Percentiles rank a stretch among this genome's conserved stretches.
Conservation (phyloP, 2,797 vertebrate species). For the Pangasius krempfi region DNA sequence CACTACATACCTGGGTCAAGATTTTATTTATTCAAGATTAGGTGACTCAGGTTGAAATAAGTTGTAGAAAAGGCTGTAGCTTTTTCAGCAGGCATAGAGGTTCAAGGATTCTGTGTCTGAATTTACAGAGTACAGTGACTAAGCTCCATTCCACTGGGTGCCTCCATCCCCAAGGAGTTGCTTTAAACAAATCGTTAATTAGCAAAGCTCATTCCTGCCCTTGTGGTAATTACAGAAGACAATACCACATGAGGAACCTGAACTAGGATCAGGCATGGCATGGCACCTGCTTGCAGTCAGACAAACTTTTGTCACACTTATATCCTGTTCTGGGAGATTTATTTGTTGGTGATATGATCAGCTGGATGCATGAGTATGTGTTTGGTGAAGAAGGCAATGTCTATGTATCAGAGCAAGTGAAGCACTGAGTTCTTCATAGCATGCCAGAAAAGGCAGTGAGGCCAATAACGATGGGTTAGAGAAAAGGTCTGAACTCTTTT, state of each 20-base stretch:
- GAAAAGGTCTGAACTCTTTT: neutral
- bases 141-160: constrained; percentile 9
- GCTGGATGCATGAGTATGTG: constrained; percentile 20
- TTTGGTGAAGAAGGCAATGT: constrained; percentile 12
- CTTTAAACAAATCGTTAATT: constrained; percentile 48
- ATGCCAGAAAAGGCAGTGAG: constrained; percentile 33
- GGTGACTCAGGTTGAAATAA: neutral
- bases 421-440: neutral
- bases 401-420: constrained; percentile 5
- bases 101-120: constrained; percentile 27
- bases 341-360: constrained; percentile 18
- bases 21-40: constrained; percentile 44
- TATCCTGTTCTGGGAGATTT: constrained; percentile 49
- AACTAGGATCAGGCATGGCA: neutral
- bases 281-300: neutral
- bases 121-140: neutral
- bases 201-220: constrained; percentile 43
- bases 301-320: constrained; percentile 35
- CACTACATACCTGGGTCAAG: constrained; percentile 10
- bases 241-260: neutral
- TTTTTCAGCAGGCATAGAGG: constrained; percentile 1
- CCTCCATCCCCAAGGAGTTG: constrained; percentile 31
- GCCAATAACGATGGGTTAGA: neutral
- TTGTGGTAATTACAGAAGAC: constrained; percentile 51
- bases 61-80: constrained; percentile 11